Evolutionary conservation across 2,113 vertebrate species (phyloP).

Genomic region (Melospiza georgiana): DNA sequence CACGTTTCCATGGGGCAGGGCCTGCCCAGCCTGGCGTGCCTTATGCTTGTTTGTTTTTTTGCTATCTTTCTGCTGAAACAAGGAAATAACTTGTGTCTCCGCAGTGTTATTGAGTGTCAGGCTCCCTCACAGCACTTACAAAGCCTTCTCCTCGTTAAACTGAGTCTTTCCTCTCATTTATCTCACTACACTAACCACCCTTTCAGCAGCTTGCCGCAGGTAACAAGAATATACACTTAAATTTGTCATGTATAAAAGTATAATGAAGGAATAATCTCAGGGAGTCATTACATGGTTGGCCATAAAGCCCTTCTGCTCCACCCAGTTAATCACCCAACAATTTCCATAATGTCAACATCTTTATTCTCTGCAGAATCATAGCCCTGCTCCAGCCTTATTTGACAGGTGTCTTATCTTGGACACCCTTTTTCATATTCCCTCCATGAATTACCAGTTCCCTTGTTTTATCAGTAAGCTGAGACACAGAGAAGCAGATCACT

Average conservation of each 20-base stretch:
- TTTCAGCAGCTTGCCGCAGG: not conserved
- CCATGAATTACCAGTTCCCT: not conserved
- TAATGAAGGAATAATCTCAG: not conserved
- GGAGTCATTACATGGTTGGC: not conserved
- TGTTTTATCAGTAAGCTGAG: not conserved
- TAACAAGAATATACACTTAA: not conserved
- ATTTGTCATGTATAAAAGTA: not conserved
- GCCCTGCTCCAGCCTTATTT: not conserved
- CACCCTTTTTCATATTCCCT: not conserved
- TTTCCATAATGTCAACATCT: not conserved
- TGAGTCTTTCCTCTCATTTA: not conserved
- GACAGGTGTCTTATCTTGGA: not conserved
- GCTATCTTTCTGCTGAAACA: not conserved
- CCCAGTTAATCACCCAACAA: not conserved
- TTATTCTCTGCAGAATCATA: not conserved
- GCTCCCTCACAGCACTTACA: fast-evolving
- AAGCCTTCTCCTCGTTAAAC: not conserved
- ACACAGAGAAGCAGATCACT: not conserved
- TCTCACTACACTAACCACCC: fast-evolving
- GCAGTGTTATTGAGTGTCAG: fast-evolving
- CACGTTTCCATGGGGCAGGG: not conserved
- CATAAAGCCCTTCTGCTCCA: not conserved
- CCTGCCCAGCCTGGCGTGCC: not conserved
- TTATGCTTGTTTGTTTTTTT: not conserved
- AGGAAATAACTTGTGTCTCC: slow-evolving; percentile 17